These are phyloP conservation scores for Drosophila nr. medialis DNA, from an alignment of 2,888 invertebrate genomes.

Conservation along the genomic window DNA sequence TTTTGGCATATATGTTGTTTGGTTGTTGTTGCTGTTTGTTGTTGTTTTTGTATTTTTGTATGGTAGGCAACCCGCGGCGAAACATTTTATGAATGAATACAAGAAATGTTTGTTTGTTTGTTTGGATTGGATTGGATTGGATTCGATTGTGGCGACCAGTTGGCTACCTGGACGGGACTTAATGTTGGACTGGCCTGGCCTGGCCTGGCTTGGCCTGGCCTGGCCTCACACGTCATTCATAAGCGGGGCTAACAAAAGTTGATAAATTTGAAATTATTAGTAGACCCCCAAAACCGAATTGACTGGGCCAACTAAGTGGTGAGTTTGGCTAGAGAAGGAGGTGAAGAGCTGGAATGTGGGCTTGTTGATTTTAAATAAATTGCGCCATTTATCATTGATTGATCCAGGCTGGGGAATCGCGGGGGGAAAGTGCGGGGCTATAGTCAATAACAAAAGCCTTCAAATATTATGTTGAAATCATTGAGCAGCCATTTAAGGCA, in stretches of 20 bases:
- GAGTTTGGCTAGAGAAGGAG: background rate
- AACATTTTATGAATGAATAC: constrained; percentile 67
- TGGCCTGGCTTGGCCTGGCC: constrained; percentile 8
- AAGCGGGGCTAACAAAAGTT: constrained; percentile 77
- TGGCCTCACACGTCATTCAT: constrained; percentile 76
- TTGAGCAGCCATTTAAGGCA: constrained; percentile 77
- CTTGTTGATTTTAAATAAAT: constrained; percentile 79
- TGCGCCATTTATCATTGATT: constrained; percentile 72
- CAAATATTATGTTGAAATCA: constrained; percentile 81
- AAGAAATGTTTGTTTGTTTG: constrained; percentile 29
- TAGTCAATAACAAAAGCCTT: constrained; percentile 52
- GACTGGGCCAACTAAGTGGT: constrained; percentile 24
- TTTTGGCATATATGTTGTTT: constrained; percentile 44
- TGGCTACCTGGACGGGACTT: constrained; percentile 64
- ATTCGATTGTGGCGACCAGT: constrained; percentile 53
- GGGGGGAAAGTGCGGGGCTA: background rate
- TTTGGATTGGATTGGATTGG: background rate
- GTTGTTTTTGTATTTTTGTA: background rate
- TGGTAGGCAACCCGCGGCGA: constrained; percentile 45
- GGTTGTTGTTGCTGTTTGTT: background rate
- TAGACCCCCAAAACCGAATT: constrained; percentile 55
- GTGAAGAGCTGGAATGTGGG: constrained; percentile 37
- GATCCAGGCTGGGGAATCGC: background rate
- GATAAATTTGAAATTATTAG: constrained; percentile 80
- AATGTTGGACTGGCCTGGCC: background rate